These are phyloP conservation scores for Microchirus variegatus DNA, from an alignment of 2,797 vertebrate genomes.

Conservation along the genomic window DNA sequence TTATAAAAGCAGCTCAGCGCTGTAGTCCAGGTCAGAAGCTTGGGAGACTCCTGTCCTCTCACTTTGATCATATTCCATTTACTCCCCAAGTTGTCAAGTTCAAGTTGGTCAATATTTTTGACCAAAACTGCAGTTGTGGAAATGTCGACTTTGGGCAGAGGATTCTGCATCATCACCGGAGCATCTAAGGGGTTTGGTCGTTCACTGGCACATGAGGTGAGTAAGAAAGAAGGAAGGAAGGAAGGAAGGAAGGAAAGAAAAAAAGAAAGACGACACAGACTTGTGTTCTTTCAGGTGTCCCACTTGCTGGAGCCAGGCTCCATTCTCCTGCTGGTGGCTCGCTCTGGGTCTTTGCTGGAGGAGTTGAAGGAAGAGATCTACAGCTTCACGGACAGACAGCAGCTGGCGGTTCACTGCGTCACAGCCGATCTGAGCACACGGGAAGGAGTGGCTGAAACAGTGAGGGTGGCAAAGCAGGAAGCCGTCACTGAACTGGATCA, in stretches of 20 bases:
- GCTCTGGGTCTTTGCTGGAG: conserved; percentile 66
- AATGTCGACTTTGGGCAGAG: conserved; percentile 59
- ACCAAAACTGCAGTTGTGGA: neutral
- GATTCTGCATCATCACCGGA: conserved; percentile 82
- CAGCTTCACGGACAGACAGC: neutral
- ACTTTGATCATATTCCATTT: neutral
- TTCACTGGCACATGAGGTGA: conserved; percentile 62
- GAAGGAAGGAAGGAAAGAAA: neutral
- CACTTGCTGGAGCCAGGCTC: conserved; percentile 71
- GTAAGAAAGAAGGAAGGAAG: neutral
- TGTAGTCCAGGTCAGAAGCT: neutral
- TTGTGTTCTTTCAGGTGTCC: conserved; percentile 42
- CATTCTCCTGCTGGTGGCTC: conserved; percentile 78
- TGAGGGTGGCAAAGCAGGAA: conserved; percentile 47
- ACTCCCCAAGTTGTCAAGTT: too few relatives aligned
- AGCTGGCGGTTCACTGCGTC: conserved; percentile 60
- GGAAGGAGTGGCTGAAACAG: conserved; percentile 69
- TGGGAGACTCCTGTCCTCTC: neutral
- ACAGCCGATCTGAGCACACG: conserved; percentile 77
- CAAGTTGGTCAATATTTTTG: too few relatives aligned
- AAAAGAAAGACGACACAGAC: neutral
- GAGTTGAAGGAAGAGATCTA: conserved; percentile 73
- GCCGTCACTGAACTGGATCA: conserved; percentile 53
- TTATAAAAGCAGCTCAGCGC: conserved; percentile 24
- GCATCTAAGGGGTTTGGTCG: conserved; percentile 86